Evolutionary conservation across 1,140 invertebrate genomes (phyloP).

Genomic region (Orius insidiosus): DNA sequence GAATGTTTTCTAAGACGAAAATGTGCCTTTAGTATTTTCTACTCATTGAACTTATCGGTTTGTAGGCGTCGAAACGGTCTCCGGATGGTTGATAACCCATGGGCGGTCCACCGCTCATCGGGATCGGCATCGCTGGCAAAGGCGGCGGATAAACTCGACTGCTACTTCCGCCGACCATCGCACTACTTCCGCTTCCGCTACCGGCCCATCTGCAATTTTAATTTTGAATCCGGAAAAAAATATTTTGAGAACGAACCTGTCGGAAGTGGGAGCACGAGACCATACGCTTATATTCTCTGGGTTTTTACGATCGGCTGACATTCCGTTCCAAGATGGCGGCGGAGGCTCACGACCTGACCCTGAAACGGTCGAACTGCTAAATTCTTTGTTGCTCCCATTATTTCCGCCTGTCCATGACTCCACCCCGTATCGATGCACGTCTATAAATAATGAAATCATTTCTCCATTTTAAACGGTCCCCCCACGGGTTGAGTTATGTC

Average conservation of each 20-base stretch:
- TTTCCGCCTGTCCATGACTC: no score
- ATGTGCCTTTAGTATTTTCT: conserved; percentile 4
- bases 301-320: no score
- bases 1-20: neutral
- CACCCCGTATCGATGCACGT: no score
- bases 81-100: conserved; percentile 6
- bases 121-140: neutral
- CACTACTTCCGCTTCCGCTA: conserved; percentile 3
- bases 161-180: conserved; percentile 1
- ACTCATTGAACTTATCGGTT: conserved; percentile 3
- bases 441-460: no score
- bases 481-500: no score
- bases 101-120: conserved; percentile 1
- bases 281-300: no score
- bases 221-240: neutral
- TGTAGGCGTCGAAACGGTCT: conserved; percentile 10
- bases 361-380: no score
- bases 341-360: no score
- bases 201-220: neutral
- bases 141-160: conserved; percentile 1
- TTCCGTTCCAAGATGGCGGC: no score
- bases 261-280: no score
- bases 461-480: no score
- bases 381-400: no score
- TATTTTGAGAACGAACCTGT: neutral